These are phyloP conservation scores for Venturia canescens DNA, from an alignment of 1,140 invertebrate genomes.

Conservation along the genomic window DNA sequence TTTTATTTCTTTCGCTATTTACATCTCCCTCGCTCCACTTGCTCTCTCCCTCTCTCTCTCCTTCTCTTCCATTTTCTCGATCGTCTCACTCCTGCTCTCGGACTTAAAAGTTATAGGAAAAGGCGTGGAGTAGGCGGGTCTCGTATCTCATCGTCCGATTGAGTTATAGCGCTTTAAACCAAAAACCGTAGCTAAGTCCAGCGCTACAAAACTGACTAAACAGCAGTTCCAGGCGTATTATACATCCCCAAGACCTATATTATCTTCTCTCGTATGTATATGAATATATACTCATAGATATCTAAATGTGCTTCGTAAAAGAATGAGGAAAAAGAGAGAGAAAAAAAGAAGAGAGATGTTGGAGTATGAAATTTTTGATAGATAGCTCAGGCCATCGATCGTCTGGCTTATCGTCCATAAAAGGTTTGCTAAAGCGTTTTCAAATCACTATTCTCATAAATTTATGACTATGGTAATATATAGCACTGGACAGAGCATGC, in stretches of 20 bases:
- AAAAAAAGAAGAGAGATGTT: neutral
- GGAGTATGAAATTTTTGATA: constrained; percentile 44
- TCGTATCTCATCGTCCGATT: constrained; percentile 64
- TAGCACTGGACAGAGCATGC: neutral
- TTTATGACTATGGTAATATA: constrained; percentile 38
- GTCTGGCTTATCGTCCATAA: constrained; percentile 39
- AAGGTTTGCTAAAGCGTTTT: constrained; percentile 39
- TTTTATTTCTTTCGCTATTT: constrained; percentile 19
- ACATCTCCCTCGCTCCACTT: constrained; percentile 1
- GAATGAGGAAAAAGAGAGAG: neutral
- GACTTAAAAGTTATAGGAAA: constrained; percentile 60
- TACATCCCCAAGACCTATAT: constrained; percentile 29
- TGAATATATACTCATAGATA: neutral
- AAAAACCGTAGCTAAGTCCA: constrained; percentile 49
- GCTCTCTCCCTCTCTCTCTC: neutral
- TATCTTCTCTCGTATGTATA: constrained; percentile 11
- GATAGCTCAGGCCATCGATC: constrained; percentile 44
- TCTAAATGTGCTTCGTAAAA: neutral
- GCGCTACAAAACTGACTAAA: constrained; percentile 24
- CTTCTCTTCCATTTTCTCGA: constrained; percentile 7
- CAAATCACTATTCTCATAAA: constrained; percentile 34
- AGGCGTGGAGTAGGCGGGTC: constrained; percentile 62
- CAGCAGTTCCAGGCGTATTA: constrained; percentile 37
- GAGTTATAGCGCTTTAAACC: constrained; percentile 65
- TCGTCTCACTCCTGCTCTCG: constrained; percentile 13